These are phyloP conservation scores for Sebastolobus altivelis DNA, from an alignment of 2,797 vertebrate species.

Conservation along the genomic window DNA sequence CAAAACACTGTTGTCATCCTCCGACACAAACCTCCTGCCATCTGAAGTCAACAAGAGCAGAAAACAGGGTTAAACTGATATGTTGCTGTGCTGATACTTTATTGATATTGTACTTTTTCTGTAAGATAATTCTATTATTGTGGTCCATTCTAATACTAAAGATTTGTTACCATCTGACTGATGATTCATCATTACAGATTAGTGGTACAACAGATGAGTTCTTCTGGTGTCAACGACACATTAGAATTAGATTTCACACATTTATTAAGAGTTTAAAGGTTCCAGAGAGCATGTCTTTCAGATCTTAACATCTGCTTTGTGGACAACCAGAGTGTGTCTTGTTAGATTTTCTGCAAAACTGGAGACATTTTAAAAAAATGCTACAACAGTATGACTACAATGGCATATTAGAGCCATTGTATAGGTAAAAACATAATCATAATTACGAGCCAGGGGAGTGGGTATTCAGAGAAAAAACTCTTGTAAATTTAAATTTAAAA, in stretches of 20 bases:
- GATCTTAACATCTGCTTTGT: not conserved
- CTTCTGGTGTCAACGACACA: not conserved
- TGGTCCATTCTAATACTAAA: not conserved
- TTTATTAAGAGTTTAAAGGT: not conserved
- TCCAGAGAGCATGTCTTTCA: not conserved
- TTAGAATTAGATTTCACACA: not conserved
- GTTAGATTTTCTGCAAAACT: no score
- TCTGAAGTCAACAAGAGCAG: conserved; percentile 63
- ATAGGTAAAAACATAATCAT: not conserved
- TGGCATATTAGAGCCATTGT: not conserved
- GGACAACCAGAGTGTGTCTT: not conserved
- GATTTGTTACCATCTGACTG: not conserved
- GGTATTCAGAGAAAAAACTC: not conserved
- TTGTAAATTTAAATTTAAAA: no score
- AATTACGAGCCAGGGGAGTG: not conserved
- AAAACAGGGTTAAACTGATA: not conserved
- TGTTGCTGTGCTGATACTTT: not conserved
- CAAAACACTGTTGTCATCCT: conserved; percentile 59
- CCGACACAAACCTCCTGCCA: conserved; percentile 78
- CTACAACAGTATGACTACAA: not conserved
- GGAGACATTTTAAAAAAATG: not conserved
- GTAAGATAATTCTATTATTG: not conserved
- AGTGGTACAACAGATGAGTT: not conserved
- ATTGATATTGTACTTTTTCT: not conserved
- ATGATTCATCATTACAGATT: not conserved